Conservation (phyloP, 2,797 vertebrate genomes). For the Eulemur coronatus region DNA sequence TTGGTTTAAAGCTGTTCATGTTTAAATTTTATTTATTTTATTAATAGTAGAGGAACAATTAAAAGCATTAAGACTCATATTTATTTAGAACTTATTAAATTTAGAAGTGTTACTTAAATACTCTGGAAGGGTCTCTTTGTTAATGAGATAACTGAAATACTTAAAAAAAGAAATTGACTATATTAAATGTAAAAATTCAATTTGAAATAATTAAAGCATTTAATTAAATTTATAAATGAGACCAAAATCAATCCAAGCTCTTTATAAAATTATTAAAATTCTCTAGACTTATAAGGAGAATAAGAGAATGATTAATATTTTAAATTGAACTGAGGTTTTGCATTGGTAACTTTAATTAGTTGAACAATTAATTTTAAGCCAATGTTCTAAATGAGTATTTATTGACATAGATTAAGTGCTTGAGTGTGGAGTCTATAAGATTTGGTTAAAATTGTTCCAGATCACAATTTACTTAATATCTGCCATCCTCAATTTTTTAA, state of each 20-base stretch:
- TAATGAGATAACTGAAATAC: constrained; percentile 56
- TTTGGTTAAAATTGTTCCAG: neutral
- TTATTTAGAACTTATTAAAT: constrained; percentile 56
- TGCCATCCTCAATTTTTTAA: neutral
- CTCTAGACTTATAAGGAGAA: constrained; percentile 23
- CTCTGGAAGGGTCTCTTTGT: neutral
- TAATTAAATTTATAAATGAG: constrained; percentile 60
- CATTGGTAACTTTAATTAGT: constrained; percentile 43
- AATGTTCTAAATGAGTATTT: constrained; percentile 5
- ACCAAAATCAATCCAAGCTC: constrained; percentile 48
- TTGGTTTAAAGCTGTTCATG: constrained; percentile 34
- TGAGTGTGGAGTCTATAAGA: neutral
- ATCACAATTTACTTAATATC: neutral
- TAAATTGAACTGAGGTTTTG: constrained; percentile 42
- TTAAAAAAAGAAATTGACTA: constrained; percentile 29
- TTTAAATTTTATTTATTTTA: constrained; percentile 54
- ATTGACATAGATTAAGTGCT: neutral
- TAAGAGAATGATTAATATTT: constrained; percentile 42
- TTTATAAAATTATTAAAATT: constrained; percentile 40
- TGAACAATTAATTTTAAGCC: constrained; percentile 54
- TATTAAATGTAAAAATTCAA: constrained; percentile 67
- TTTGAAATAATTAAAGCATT: constrained; percentile 65
- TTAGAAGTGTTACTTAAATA: constrained; percentile 52
- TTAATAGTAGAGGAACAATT: constrained; percentile 50
- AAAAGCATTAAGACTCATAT: constrained; percentile 36